These are phyloP conservation scores for Drosophila biarmipes DNA, from an alignment of 1,140 invertebrate genomes.

Conservation along the genomic window DNA sequence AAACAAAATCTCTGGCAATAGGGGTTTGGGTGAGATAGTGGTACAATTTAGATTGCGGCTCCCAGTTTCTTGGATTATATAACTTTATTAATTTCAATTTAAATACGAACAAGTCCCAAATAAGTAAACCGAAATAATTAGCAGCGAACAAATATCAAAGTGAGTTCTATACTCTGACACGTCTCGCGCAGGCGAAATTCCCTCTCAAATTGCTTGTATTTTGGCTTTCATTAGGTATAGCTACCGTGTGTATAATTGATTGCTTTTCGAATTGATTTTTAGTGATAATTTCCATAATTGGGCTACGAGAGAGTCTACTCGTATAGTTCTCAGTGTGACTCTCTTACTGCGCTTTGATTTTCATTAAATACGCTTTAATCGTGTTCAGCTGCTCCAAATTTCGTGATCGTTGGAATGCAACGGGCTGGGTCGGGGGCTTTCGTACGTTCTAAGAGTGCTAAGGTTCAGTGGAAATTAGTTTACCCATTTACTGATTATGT, in stretches of 20 bases:
- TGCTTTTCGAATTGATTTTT: constrained; percentile 62
- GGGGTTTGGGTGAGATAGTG: neutral
- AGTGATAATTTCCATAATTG: constrained; percentile 55
- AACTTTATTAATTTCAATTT: constrained; percentile 72
- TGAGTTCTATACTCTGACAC: constrained; percentile 21
- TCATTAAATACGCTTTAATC: constrained; percentile 26
- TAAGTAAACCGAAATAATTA: constrained; percentile 50
- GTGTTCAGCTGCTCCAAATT: constrained; percentile 28
- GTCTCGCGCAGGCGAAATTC: constrained; percentile 13
- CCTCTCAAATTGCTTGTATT: constrained; percentile 39
- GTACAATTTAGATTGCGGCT: constrained; percentile 18
- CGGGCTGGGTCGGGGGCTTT: constrained; percentile 46
- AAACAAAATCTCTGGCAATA: neutral
- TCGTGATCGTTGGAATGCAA: constrained; percentile 60
- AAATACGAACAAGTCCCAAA: constrained; percentile 53
- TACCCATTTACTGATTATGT: constrained; percentile 84
- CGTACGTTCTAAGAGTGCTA: constrained; percentile 63
- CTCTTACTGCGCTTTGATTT: constrained; percentile 48
- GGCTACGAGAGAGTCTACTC: constrained; percentile 45
- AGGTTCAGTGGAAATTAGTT: constrained; percentile 76
- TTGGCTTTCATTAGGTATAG: constrained; percentile 50
- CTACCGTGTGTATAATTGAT: constrained; percentile 66
- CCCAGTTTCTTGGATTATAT: constrained; percentile 55
- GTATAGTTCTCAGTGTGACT: constrained; percentile 31
- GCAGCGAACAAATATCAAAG: constrained; percentile 47